These are phyloP conservation scores for Periophthalmus modestus DNA, from an alignment of 2,113 vertebrate genomes.

Conservation along the genomic window DNA sequence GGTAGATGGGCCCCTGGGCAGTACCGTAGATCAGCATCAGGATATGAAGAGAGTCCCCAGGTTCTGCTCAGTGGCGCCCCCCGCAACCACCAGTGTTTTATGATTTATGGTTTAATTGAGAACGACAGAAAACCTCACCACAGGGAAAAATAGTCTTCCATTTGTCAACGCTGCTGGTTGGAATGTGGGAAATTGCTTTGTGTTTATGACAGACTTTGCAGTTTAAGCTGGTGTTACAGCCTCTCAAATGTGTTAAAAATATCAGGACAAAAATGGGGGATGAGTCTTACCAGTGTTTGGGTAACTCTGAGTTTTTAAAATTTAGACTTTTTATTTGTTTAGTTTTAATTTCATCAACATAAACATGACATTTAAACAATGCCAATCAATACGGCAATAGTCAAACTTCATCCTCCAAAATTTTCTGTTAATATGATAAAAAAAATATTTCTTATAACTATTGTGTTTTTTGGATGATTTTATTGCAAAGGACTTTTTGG, in stretches of 20 bases:
- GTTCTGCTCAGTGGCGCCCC: neutral
- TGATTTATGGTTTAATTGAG: slow-evolving; percentile 9
- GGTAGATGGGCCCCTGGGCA: neutral
- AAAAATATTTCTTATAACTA: no score
- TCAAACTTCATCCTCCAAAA: no score
- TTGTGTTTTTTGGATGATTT: no score
- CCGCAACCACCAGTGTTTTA: neutral
- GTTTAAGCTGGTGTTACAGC: neutral
- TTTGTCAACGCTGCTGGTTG: neutral
- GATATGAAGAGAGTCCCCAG: neutral
- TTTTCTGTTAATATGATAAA: no score
- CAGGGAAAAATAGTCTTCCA: slow-evolving; percentile 2
- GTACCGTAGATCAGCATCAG: neutral
- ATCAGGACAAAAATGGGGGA: no score
- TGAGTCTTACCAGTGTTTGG: no score
- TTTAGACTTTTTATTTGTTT: no score
- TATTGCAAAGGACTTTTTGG: no score
- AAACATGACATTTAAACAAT: no score
- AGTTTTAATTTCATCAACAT: no score
- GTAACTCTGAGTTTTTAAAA: no score
- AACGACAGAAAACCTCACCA: neutral
- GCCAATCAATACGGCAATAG: no score
- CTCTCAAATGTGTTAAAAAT: neutral
- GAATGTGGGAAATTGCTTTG: neutral
- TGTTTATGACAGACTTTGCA: neutral